Evolutionary conservation across 2,797 vertebrate genomes (phyloP).

Genomic region (Propithecus deckenii): DNA sequence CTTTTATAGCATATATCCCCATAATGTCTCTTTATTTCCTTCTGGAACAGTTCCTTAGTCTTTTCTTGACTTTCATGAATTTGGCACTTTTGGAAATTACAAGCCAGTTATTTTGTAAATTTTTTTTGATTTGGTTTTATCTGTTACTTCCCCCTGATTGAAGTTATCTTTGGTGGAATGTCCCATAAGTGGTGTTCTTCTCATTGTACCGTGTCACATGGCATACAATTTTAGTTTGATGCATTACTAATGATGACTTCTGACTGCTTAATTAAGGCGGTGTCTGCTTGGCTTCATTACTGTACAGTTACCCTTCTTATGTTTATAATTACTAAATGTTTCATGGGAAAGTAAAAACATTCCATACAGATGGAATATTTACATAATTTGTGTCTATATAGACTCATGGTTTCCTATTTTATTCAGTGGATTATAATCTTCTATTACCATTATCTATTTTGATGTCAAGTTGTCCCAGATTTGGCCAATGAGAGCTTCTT

Average conservation of each 20-base stretch:
- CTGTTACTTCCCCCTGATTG: not conserved
- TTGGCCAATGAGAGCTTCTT: not conserved
- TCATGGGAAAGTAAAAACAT: not conserved
- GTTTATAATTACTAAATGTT: not conserved
- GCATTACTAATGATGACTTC: not conserved
- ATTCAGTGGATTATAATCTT: not conserved
- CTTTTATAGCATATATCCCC: not conserved
- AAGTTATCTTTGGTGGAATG: not conserved
- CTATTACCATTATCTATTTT: not conserved
- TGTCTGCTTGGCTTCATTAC: not conserved
- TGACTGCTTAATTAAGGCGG: not conserved
- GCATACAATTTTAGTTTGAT: not conserved
- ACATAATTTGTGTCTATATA: not conserved
- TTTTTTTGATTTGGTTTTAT: slow-evolving; percentile 1
- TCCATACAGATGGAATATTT: not conserved
- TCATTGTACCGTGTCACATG: not conserved
- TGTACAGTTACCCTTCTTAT: not conserved
- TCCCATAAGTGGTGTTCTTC: not conserved
- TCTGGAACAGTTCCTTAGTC: not conserved
- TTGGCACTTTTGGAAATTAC: not conserved
- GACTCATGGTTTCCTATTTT: not conserved
- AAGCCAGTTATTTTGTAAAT: slow-evolving; percentile 5
- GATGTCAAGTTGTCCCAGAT: not conserved
- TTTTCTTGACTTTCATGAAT: slow-evolving; percentile 34
- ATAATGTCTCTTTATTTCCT: slow-evolving; percentile 2